Conservation (phyloP, 37 sponge, comb jelly and placozoan genomes). For the Axinella damicornis region DNA sequence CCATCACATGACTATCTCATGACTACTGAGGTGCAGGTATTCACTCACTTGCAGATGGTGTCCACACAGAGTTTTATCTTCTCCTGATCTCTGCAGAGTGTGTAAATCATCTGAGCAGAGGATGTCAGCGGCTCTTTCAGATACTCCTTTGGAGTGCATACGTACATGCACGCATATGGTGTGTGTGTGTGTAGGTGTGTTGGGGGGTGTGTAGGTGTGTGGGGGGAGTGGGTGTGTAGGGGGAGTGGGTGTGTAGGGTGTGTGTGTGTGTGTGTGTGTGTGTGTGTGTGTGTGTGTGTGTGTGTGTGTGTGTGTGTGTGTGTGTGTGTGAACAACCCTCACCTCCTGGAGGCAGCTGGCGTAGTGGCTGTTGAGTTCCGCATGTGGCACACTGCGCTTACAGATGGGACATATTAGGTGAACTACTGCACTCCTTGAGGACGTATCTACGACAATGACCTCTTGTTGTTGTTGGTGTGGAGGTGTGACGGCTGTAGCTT, state of each 20-base stretch:
- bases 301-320: too few relatives aligned
- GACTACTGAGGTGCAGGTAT: too few relatives aligned
- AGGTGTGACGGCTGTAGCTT: not conserved
- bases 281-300: too few relatives aligned
- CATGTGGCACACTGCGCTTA: constrained; percentile 22
- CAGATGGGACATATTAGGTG: constrained; percentile 59
- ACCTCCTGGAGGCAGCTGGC: constrained; percentile 53
- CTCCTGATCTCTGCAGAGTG: constrained; percentile 68
- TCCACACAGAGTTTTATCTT: constrained; percentile 68
- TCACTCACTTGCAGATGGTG: constrained; percentile 62
- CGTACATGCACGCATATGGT: too few relatives aligned
- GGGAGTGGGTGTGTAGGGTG: not conserved
- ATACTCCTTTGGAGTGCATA: constrained; percentile 33
- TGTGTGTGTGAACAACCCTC: not conserved
- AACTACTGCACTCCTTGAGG: constrained; percentile 10
- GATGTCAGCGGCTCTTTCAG: constrained; percentile 63
- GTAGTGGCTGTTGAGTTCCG: constrained; percentile 6
- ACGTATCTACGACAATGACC: constrained; percentile 14
- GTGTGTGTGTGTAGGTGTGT: too few relatives aligned
- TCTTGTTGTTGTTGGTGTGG: not conserved
- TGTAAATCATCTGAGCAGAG: constrained; percentile 82
- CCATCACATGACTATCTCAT: too few relatives aligned
- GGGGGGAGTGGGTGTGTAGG: not conserved
- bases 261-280: too few relatives aligned
- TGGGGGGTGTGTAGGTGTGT: not conserved